phyloP scores from a whole-genome alignment of 2,113 vertebrate species.

The Leucopsar rothschildi region DNA sequence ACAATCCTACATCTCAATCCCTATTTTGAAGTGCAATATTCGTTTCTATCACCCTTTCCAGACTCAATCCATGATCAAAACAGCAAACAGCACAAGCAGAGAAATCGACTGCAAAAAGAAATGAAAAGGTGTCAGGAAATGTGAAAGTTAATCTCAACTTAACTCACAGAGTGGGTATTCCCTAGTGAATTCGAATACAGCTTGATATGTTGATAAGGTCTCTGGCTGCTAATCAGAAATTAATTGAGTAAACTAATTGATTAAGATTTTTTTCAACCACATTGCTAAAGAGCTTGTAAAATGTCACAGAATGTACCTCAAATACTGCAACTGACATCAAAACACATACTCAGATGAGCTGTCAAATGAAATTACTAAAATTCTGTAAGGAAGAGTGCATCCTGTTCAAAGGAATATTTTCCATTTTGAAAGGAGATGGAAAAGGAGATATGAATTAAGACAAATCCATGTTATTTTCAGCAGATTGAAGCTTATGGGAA shows the following conservation, averaged over 20 bases:
- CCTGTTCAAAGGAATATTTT: neutral
- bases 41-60: neutral
- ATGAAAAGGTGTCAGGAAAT: neutral
- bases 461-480: neutral
- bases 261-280: neutral
- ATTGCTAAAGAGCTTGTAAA: neutral
- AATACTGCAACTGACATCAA: neutral
- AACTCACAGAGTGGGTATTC: neutral
- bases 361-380: neutral
- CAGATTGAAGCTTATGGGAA: neutral
- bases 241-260: neutral
- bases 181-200: neutral
- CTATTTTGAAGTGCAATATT: neutral
- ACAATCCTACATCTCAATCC: neutral
- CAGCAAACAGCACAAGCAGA: neutral
- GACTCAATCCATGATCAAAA: neutral
- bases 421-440: neutral
- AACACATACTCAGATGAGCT: neutral
- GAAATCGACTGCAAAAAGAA: neutral
- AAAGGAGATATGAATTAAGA: neutral
- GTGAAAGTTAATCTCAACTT: neutral
- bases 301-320: neutral
- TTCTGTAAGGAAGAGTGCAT: neutral
- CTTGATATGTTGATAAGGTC: neutral
- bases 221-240: neutral